Base-by-base conservation (phyloP, 1,140 invertebrate species). In the Scylla paramamosain region DNA sequence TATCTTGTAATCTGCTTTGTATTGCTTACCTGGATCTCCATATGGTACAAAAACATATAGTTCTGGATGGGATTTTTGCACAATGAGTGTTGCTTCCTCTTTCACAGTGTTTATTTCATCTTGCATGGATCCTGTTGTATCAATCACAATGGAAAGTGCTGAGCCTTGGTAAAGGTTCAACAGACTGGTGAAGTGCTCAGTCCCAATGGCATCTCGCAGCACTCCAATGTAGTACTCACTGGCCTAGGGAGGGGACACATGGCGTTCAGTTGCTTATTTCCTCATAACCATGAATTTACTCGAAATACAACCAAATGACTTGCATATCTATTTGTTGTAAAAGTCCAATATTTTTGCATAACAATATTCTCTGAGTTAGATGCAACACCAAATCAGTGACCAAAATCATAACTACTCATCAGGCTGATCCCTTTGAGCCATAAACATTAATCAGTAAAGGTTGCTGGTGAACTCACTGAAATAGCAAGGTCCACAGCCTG, bases 61-160 rank as follows among this genome's bases (percentile, higher is more conserved):
- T 46, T 84, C 91, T 0, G 95, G 86, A n/a, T 87, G 29, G 6
- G 94, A 59, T 52, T 29, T 92, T 16, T 90, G 88, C 0, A 93
- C 93, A n/a, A 94, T 93, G 28, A 92, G 95, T 46, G 29, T 52
- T 4, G 91, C 91, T 46, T 93, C 77, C 83, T 93, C 67, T 48
- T 93, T 94, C 10, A 96, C 94, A 8, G 90, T 94, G 12, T 28
- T n/a, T 16, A 96, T 59, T 48, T 93, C 93, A 7, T 86, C 28
- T 2, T 0, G 3, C 95, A 96, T 96, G 88, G 95, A 96, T 0
- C 45, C 29, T 2, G 93, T 94, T 8, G 45, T 93, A 91, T 96
- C 95, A 29, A 96, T 94, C 31, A 91, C 93, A 83, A 96, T 94
- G 28, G 94, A 94, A 0, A 96, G 93, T 0, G 94, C 94, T 2